These are phyloP conservation scores for Ostrea edulis DNA, from an alignment of 1,140 invertebrate species.

Conservation along the genomic window DNA sequence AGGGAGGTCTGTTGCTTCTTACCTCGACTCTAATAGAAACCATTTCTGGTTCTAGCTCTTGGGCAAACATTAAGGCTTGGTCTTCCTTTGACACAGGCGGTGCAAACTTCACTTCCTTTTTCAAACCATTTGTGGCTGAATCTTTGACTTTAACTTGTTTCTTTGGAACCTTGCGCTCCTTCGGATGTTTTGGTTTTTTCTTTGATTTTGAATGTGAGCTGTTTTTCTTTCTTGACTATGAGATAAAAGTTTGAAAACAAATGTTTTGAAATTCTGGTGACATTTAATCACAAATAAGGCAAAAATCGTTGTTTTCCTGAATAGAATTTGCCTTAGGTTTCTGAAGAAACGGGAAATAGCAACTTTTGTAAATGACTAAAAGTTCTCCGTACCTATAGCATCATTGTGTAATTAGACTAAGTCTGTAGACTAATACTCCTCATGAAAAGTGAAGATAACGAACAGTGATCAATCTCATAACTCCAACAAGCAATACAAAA, in stretches of 20 bases:
- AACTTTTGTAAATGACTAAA: too few relatives aligned
- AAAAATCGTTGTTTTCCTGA: background rate
- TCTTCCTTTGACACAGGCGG: constrained; percentile 68
- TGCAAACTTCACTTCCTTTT: constrained; percentile 68
- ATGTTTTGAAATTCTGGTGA: background rate
- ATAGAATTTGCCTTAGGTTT: background rate
- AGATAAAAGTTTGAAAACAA: background rate
- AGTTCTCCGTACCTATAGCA: too few relatives aligned
- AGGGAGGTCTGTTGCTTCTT: background rate
- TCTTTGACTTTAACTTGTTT: constrained; percentile 61
- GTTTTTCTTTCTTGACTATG: constrained; percentile 18
- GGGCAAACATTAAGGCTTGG: constrained; percentile 68
- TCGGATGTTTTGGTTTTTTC: constrained; percentile 53
- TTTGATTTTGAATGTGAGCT: constrained; percentile 47
- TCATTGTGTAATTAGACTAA: too few relatives aligned
- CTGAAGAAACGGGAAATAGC: background rate
- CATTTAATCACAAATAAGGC: background rate
- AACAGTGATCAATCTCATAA: too few relatives aligned
- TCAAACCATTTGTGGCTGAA: constrained; percentile 54
- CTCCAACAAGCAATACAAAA: too few relatives aligned
- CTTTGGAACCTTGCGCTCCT: constrained; percentile 54
- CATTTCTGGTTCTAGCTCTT: constrained; percentile 60
- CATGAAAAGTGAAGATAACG: too few relatives aligned
- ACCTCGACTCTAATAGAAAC: constrained; percentile 68
- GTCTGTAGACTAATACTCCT: too few relatives aligned